Percentiles rank a stretch among this genome's conserved stretches.
Conservation (phyloP, 2,113 vertebrate species). For the Lampris incognitus region DNA sequence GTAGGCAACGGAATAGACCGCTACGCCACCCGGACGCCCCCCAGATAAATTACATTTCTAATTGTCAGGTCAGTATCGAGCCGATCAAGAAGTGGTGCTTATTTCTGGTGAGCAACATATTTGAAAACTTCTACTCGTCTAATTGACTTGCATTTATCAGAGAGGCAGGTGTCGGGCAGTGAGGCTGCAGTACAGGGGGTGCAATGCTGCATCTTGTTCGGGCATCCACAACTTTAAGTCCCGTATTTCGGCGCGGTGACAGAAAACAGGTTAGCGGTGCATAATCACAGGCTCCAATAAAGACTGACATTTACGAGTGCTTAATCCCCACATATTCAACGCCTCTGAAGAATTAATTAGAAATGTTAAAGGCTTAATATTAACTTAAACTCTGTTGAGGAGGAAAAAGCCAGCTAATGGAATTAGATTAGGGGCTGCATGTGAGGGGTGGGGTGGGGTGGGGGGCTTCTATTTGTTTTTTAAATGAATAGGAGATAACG, state of each 20-base stretch:
- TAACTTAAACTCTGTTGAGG: slow-evolving; percentile 58
- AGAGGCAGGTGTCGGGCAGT: no score
- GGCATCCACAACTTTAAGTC: neutral
- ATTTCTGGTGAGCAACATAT: no score
- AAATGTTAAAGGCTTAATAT: slow-evolving; percentile 65
- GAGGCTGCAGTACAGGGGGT: no score
- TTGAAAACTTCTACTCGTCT: no score
- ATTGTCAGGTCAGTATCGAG: no score
- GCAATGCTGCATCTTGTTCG: neutral
- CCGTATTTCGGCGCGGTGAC: neutral
- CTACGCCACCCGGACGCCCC: no score
- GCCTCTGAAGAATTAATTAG: slow-evolving; percentile 64
- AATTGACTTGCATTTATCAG: no score
- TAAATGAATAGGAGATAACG: slow-evolving; percentile 45
- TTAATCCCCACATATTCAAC: slow-evolving; percentile 59
- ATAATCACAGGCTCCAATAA: slow-evolving; percentile 47
- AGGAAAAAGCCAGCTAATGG: slow-evolving; percentile 56
- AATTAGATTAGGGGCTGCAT: slow-evolving; percentile 44
- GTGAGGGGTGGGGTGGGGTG: neutral
- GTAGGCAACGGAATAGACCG: no score
- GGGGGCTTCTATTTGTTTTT: slow-evolving; percentile 27
- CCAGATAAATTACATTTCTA: no score
- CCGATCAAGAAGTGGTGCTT: no score
- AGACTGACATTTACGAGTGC: slow-evolving; percentile 38
- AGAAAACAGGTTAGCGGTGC: slow-evolving; percentile 8